Conservation (phyloP, 2,888 invertebrate genomes). For the Cheiracanthium punctorium region DNA sequence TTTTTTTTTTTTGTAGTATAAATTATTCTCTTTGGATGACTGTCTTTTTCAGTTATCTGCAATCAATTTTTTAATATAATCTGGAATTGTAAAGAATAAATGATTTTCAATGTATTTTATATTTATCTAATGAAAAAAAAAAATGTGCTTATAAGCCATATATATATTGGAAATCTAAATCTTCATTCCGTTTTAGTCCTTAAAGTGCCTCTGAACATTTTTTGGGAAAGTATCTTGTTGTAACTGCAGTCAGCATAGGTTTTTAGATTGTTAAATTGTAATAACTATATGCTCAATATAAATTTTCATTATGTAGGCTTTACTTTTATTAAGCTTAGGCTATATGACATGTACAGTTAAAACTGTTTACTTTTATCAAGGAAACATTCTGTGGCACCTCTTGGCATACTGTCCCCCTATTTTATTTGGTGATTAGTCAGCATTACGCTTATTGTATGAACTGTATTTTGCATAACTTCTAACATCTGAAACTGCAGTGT, state of each 20-base stretch:
- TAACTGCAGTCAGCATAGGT: constrained; percentile 40
- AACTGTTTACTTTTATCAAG: constrained; percentile 1
- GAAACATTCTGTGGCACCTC: neutral
- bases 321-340: constrained; percentile 25
- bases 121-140: neutral
- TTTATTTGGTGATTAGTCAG: constrained; percentile 19
- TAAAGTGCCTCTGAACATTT: constrained; percentile 68
- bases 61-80: constrained; percentile 44
- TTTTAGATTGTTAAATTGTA: constrained; percentile 55
- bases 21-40: constrained; percentile 61
- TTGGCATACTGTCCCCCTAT: constrained; percentile 2
- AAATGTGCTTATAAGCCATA: neutral
- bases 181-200: constrained; percentile 31
- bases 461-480: constrained; percentile 15
- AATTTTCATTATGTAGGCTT: constrained; percentile 44
- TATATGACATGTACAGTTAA: constrained; percentile 12
- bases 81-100: constrained; percentile 15
- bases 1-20: constrained; percentile 58
- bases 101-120: constrained; percentile 9
- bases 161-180: constrained; percentile 13
- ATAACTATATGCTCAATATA: constrained; percentile 57
- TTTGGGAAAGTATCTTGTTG: constrained; percentile 51
- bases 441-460: neutral
- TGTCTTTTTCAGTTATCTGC: neutral
- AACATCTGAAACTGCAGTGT: neutral